phyloP scores from a whole-genome alignment of 2,888 invertebrate genomes.

The Nycteola revayana region DNA sequence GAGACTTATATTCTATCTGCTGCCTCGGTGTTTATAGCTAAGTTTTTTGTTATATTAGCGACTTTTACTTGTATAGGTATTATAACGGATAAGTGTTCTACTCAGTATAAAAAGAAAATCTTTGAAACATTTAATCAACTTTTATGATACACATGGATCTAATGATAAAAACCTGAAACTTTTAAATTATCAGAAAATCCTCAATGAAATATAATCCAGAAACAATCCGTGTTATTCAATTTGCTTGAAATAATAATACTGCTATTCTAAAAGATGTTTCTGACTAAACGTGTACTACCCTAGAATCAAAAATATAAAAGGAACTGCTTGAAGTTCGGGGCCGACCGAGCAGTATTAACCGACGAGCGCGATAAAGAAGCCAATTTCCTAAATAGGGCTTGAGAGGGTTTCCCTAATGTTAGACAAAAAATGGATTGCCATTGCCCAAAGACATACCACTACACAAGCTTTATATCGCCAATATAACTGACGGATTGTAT shows the following conservation, averaged over 20 bases:
- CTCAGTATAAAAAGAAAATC: no score
- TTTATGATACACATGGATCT: no score
- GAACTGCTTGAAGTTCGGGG: conserved; percentile 35
- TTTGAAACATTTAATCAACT: no score
- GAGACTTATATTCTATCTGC: no score
- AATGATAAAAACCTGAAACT: no score
- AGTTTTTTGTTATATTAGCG: no score
- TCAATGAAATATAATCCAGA: no score
- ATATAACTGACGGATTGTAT: no score
- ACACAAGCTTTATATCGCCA: conserved; percentile 16
- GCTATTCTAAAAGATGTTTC: conserved; percentile 21
- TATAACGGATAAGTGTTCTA: no score
- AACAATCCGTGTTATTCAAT: conserved; percentile 35
- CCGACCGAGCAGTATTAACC: conserved; percentile 52
- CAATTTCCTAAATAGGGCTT: conserved; percentile 75
- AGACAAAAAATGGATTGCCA: conserved; percentile 68
- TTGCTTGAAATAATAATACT: conserved; percentile 35
- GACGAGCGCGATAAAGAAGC: conserved; percentile 67
- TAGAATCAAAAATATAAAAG: conserved; percentile 43
- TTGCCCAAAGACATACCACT: conserved; percentile 43
- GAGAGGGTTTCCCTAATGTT: conserved; percentile 72
- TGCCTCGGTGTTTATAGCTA: no score
- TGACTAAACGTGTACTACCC: conserved; percentile 42
- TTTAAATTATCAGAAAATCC: no score
- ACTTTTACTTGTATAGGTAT: no score